These are phyloP conservation scores for Drosophila leonis DNA, from an alignment of 2,888 invertebrate species.

Conservation along the genomic window DNA sequence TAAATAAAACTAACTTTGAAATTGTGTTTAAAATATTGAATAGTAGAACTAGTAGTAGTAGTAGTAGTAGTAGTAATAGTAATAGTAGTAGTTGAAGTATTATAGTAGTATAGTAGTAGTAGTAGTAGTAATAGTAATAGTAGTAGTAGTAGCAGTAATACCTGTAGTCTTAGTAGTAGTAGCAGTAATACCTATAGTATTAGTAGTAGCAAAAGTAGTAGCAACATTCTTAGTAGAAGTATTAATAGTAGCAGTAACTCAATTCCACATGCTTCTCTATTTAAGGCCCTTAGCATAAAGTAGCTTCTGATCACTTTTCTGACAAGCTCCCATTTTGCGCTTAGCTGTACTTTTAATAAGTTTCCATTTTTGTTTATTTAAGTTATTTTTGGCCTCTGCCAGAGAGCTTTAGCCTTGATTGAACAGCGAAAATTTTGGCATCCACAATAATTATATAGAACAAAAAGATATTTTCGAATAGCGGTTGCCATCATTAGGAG, in stretches of 20 bases:
- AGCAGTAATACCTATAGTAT: background rate
- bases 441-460: conserved; percentile 58
- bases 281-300: background rate
- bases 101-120: too few species aligned
- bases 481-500: conserved; percentile 63
- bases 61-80: background rate
- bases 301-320: background rate
- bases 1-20: background rate
- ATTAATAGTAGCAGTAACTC: background rate
- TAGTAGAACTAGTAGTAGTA: background rate
- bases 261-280: background rate
- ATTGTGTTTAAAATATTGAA: background rate
- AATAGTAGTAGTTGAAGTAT: background rate
- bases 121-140: background rate
- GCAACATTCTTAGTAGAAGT: too few species aligned
- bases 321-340: background rate
- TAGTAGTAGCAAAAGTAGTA: background rate
- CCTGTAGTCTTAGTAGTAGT: background rate
- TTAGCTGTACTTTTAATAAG: conserved; percentile 45
- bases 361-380: conserved; percentile 20
- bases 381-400: conserved; percentile 22
- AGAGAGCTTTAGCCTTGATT: conserved; percentile 25
- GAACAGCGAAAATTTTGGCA: conserved; percentile 13
- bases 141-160: background rate
- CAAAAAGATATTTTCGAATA: conserved; percentile 41